Evolutionary conservation across 2,113 vertebrate genomes (phyloP), one percentile per base, ranked within the genome.

Genomic region (Probosciger aterrimus): DNA sequence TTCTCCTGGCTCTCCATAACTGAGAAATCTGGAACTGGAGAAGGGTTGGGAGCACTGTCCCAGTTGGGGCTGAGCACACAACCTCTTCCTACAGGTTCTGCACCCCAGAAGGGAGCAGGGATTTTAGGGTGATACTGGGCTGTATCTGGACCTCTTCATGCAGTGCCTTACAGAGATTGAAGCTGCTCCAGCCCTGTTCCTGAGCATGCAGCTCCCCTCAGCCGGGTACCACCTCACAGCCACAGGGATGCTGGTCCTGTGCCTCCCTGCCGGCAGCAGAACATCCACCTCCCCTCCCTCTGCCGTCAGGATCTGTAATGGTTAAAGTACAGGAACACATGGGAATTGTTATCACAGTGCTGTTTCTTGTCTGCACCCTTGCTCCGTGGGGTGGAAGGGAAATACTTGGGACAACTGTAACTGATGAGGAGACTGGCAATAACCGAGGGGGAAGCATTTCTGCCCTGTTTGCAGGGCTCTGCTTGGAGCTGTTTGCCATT

Each of bases 21-120:
- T 37, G 23, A 17, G 31, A 27, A n/a, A 22, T 25, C 1, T 3
- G 4, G 46, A 37, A 18, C 14, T 18, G 28, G 67, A 46, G 57
- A 39, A 82, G 23, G 19, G 4, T 53, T 8, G 6, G 52, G 39
- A 81, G 22, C 27, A 3, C 47, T 33, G 49, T 39, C 37, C 52
- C 11, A 1, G 12, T 0, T 39, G 49, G 17, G 28, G 49, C 53
- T 50, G 59, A 15, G 31, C 19, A 7, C 3, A 3, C 18, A 6
- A 16, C 19, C 69, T 82, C 57, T 88, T 69, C 57, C 47, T 46
- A 6, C 12, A 18, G 22, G n/a, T 59, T 39, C 43, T 88, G 46
- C 33, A 28, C 13, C 50, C 18, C 37, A 23, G n/a, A 44, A 68
- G 19, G 35, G 33, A 79, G 20, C 10, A n/a, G 41, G 41, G 25